Evolutionary conservation across 2,888 invertebrate genomes (phyloP), one percentile per base, ranked within the genome.

Genomic region (Cryptocephalus moraei): DNA sequence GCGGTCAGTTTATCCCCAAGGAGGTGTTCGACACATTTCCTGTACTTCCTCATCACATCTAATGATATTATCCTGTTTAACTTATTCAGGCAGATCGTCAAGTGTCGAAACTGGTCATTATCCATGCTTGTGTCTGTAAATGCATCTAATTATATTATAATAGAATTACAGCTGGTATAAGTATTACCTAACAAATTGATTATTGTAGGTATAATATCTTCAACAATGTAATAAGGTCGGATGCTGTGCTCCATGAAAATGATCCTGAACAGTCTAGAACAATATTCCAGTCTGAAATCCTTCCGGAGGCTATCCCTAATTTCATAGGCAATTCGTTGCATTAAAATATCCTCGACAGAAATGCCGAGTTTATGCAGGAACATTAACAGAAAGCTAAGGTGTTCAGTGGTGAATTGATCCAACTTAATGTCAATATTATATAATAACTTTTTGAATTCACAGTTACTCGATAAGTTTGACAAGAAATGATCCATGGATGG

Each of bases 361-460:
- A 76, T 52, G 4, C 72, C 74, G 53, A 77, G 65, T 61, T 74
- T 73, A 39, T 66, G 69, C 41, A 78, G 61, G 54, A 75, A 75
- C 12, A 75, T 61, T 31, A 74, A 63, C 44, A 68, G 62, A 50
- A 70, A 72, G 51, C 73, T 72, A 33, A 73, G 55, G 33, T 69
- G 68, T 33, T 72, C 62, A 1, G 62, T 41, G 51, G 69, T 62
- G 60, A 75, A 70, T 4, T 61, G 33, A 8, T 55, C 22, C 31
- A 68, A 50, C 12, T 66, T 61, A 4, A 61, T 39, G 8, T 61
- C 57, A 10, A 76, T 57, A 4, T 9, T 39, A 32, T 47, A 46
- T 12, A 69, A 44, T 38, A 72, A 51, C 39, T 53, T 49, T 36
- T 55, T 49, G 56, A 70, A 71, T 48, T 63, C 62, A 46, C 51